A percentile compares a stretch with the other conserved stretches of the same genome.
Evolutionary conservation across 2,113 vertebrate genomes (phyloP).

Genomic region (Mastomys natalensis): DNA sequence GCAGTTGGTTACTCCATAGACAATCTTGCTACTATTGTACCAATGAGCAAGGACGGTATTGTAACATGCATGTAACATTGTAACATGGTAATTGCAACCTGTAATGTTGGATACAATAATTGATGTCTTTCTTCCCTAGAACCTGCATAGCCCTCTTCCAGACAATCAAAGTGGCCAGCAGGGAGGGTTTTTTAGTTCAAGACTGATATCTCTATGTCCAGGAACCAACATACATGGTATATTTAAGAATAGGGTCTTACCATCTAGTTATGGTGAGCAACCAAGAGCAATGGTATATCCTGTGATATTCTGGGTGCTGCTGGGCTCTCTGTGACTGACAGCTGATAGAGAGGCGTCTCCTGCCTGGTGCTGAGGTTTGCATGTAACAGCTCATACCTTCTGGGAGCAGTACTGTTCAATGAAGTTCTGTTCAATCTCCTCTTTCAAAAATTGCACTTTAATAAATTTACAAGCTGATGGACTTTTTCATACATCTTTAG

Average conservation of each 20-base stretch:
- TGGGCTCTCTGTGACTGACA: background rate
- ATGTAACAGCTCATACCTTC: background rate
- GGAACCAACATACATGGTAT: background rate
- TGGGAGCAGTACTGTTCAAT: background rate
- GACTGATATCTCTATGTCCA: background rate
- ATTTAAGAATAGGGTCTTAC: background rate
- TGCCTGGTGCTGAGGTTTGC: background rate
- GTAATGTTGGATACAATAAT: too few species aligned
- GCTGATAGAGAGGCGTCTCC: background rate
- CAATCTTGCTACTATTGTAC: background rate
- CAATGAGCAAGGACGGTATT: background rate
- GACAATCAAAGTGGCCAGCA: accelerated
- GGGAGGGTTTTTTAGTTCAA: background rate
- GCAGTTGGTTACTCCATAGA: background rate
- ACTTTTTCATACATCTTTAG: background rate
- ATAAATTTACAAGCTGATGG: background rate
- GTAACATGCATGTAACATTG: background rate
- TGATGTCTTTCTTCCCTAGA: too few species aligned
- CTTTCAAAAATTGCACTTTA: background rate
- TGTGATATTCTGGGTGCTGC: background rate
- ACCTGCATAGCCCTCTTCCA: background rate
- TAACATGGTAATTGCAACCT: too few species aligned
- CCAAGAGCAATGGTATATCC: background rate
- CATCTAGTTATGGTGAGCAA: background rate
- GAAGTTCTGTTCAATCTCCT: background rate